These are phyloP conservation scores for Drosophila micromelanica DNA, from an alignment of 1,140 invertebrate species.

Conservation along the genomic window DNA sequence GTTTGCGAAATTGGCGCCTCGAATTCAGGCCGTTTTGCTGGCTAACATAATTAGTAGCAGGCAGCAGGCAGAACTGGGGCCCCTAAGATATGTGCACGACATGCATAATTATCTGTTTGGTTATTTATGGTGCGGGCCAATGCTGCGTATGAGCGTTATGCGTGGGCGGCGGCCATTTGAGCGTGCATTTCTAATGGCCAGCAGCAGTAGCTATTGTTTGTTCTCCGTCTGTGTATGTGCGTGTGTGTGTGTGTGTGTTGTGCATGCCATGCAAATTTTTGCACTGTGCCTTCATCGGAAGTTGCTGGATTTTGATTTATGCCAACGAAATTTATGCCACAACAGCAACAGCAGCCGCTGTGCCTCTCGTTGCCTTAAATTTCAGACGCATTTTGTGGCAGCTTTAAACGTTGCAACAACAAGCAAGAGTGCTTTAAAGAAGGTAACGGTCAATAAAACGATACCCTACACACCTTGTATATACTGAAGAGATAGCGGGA, in stretches of 20 bases:
- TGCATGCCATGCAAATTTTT: constrained; percentile 75
- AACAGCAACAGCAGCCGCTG: constrained; percentile 20
- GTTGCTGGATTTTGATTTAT: constrained; percentile 81
- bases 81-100: constrained; percentile 51
- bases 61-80: not conserved
- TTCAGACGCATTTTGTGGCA: not conserved
- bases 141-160: constrained; percentile 74
- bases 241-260: constrained; percentile 10
- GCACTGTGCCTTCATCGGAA: constrained; percentile 77
- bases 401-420: constrained; percentile 3
- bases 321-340: constrained; percentile 81
- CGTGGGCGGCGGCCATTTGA: constrained; percentile 75
- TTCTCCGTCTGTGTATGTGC: not conserved
- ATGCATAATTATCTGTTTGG: constrained; percentile 76
- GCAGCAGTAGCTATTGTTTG: constrained; percentile 11
- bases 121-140: constrained; percentile 73
- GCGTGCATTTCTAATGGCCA: constrained; percentile 67
- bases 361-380: constrained; percentile 1
- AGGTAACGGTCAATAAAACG: no score
- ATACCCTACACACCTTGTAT: no score
- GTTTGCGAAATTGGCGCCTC: constrained; percentile 28
- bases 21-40: constrained; percentile 22
- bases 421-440: no score
- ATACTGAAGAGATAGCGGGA: no score
- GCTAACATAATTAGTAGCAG: constrained; percentile 53